phyloP scores from a whole-genome alignment of 2,797 vertebrate species.

The Megaceryle alcyon region DNA sequence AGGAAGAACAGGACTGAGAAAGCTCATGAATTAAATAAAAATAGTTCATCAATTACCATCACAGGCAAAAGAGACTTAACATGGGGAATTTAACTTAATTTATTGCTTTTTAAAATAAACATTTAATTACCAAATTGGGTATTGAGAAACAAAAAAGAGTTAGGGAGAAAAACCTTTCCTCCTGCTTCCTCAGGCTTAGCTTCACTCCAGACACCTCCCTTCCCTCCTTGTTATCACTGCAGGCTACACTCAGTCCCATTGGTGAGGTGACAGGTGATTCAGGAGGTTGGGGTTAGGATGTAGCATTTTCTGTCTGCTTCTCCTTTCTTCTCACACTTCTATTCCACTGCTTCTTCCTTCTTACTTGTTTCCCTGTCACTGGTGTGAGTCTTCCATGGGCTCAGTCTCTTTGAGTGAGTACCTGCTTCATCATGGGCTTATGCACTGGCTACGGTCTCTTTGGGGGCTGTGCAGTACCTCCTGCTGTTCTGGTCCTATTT shows the following conservation, averaged over 20 bases:
- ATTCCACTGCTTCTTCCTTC: neutral
- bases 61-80: neutral
- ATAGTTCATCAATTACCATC: neutral
- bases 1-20: neutral
- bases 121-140: neutral
- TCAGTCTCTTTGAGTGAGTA: neutral
- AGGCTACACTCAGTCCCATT: neutral
- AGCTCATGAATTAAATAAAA: neutral
- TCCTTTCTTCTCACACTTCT: neutral
- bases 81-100: neutral
- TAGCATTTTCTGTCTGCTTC: neutral
- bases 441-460: rapidly evolving
- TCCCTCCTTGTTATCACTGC: neutral
- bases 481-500: rapidly evolving
- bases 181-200: neutral
- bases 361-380: neutral
- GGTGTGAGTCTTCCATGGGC: neutral
- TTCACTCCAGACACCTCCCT: neutral
- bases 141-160: neutral
- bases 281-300: neutral
- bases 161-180: neutral
- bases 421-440: neutral
- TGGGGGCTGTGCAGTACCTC: neutral
- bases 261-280: neutral
- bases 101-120: neutral